A percentile compares a stretch with the other conserved stretches of the same genome.
These are phyloP conservation scores for Urophycis tenuis DNA, from an alignment of 2,797 vertebrate species.

Conservation along the genomic window DNA sequence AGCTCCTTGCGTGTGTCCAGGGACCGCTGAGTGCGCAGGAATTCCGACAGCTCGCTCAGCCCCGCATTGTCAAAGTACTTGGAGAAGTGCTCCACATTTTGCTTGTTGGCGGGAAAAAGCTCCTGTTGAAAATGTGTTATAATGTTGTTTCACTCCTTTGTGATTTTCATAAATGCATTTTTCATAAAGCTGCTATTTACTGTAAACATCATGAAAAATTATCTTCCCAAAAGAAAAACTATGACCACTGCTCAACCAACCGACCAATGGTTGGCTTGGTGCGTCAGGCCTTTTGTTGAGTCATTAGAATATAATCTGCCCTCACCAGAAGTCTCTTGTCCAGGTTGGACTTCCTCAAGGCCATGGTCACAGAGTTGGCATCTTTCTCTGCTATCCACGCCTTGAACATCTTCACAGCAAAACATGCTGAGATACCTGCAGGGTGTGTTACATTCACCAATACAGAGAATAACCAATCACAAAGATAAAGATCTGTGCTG, in stretches of 20 bases:
- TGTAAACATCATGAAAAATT: neutral
- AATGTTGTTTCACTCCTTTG: too few relatives aligned
- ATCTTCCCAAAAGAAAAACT: too few relatives aligned
- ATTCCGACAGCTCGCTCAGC: conserved; percentile 87
- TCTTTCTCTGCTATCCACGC: conserved; percentile 92
- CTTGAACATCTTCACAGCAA: conserved; percentile 89
- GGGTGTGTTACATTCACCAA: neutral
- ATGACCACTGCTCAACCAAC: too few relatives aligned
- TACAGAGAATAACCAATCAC: neutral
- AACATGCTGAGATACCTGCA: conserved; percentile 84
- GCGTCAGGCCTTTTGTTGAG: too few relatives aligned
- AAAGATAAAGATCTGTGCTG: too few relatives aligned
- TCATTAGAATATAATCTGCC: conserved; percentile 8
- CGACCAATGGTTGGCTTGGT: too few relatives aligned
- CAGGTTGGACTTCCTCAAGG: conserved; percentile 85
- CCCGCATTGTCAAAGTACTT: conserved; percentile 86
- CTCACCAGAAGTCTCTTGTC: conserved; percentile 88
- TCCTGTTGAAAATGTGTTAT: conserved; percentile 67
- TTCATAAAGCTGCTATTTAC: neutral
- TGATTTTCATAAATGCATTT: neutral
- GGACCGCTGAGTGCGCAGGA: conserved; percentile 80
- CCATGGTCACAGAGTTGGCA: conserved; percentile 83
- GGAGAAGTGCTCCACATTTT: conserved; percentile 88
- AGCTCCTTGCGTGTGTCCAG: conserved; percentile 88
- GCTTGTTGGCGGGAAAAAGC: conserved; percentile 85